phyloP scores from a whole-genome alignment of 92 coral and sea anemone species.

The Epizoanthus illoricatus region DNA sequence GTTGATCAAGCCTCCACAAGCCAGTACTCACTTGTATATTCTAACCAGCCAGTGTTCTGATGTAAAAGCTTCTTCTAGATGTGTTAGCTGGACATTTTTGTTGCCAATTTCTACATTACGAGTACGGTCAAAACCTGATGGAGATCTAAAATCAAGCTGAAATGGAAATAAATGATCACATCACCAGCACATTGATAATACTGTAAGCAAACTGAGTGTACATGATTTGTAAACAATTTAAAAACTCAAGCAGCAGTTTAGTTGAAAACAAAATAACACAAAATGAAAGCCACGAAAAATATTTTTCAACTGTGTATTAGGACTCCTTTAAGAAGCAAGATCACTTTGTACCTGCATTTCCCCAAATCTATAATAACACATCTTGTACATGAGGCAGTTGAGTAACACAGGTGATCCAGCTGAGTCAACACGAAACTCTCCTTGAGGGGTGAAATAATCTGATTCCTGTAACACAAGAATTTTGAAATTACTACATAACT shows the following conservation, averaged over 20 bases:
- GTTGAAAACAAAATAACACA: neutral
- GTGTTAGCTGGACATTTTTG: slow-evolving; percentile 85
- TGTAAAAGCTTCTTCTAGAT: slow-evolving; percentile 97
- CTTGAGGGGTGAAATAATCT: slow-evolving; percentile 97
- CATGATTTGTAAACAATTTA: too few relatives aligned
- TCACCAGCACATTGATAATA: neutral
- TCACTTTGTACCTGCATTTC: slow-evolving; percentile 82
- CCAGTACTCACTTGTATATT: slow-evolving; percentile 86
- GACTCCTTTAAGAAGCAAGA: neutral
- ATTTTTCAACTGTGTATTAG: neutral
- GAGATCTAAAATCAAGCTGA: slow-evolving; percentile 97
- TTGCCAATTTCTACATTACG: slow-evolving; percentile 99
- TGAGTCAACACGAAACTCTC: slow-evolving; percentile 99
- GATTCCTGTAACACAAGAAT: slow-evolving; percentile 68
- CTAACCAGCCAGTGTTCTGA: slow-evolving; percentile 99
- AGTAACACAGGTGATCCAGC: slow-evolving; percentile 95
- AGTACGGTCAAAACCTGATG: slow-evolving; percentile 98
- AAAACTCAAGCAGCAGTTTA: too few relatives aligned
- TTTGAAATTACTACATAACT: too few relatives aligned
- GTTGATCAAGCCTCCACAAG: neutral
- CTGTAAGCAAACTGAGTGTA: neutral
- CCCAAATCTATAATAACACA: slow-evolving; percentile 98
- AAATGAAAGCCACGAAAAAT: neutral
- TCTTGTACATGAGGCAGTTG: slow-evolving; percentile 98
- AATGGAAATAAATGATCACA: slow-evolving; percentile 13